These are phyloP conservation scores for Zonitis immaculata DNA, from an alignment of 2,888 invertebrate genomes.

Conservation along the genomic window DNA sequence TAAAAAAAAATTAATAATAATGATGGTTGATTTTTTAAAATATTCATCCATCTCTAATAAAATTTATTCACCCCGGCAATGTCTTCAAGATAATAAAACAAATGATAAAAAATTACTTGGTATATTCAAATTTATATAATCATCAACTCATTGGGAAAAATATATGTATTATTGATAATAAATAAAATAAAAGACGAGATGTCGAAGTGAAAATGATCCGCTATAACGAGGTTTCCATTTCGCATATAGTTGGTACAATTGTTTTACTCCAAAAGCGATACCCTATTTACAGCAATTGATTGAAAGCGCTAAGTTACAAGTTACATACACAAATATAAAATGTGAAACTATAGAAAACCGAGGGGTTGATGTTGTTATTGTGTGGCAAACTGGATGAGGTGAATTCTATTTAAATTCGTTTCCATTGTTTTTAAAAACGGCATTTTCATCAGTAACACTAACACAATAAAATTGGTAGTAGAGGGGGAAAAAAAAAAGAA, in stretches of 20 bases:
- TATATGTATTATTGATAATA: no score
- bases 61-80: constrained; percentile 28
- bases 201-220: background rate
- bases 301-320: constrained; percentile 19
- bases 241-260: constrained; percentile 14
- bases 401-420: constrained; percentile 16
- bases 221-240: constrained; percentile 14
- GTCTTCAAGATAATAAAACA: constrained; percentile 5
- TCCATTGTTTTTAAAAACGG: constrained; percentile 15
- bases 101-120: constrained; percentile 14
- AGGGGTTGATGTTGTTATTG: background rate
- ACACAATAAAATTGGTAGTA: no score
- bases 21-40: constrained; percentile 23
- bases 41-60: constrained; percentile 29
- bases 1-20: no score
- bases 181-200: no score
- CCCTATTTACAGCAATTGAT: constrained; percentile 19
- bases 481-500: no score
- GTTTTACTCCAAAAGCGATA: constrained; percentile 13
- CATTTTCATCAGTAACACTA: no score
- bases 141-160: no score
- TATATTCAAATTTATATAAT: constrained; percentile 26
- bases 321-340: background rate
- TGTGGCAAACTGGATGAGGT: constrained; percentile 10
- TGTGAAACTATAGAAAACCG: background rate